Evolutionary conservation across 2,113 vertebrate genomes (phyloP), one percentile per base, ranked within the genome.

Genomic region (Pituophis catenifer): DNA sequence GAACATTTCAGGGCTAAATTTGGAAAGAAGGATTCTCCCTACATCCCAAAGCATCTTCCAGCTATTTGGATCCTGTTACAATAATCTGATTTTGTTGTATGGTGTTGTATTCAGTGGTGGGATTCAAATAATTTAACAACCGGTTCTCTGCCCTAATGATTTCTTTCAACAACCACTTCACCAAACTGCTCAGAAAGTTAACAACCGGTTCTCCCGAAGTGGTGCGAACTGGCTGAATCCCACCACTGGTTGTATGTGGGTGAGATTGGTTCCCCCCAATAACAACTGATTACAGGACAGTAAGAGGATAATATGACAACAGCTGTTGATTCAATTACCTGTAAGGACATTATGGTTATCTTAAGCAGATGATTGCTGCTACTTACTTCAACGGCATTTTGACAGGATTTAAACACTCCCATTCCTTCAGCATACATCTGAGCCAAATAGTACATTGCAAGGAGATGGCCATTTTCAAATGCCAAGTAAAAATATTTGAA

Each of bases 401-500:
- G 95, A 89, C 96, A 98, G 0, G 97, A 97, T 94, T 96, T 90
- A 24, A 96, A n/a, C 33, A 97, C 97, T 8, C 97, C 97, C 4
- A 92, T 97, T 94, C 96, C 97, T 52, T 94, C 93, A 0, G 96
- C 94, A 0, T 97, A 97, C 96, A 97, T 97, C 94, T 97, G 38
- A 0, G 96, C 97, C 93, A 97, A 96, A 62, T 97, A 95, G 90
- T 97, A 97, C 89, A 97, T 91, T 88, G 97, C 97, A 0, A 97
- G 95, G 17, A 96, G 95, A 59, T 97, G 96, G 48, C 96, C 97
- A 57, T 95, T 96, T 91, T 97, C 96, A 94, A 97, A 97, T 81
- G 97, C 97, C 95, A 97, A 93, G 94, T 97, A 96, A 95, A 97
- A 97, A 93, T 97, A 97, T 91, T 92, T 96, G 95, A 96, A 97